Base-by-base conservation (phyloP, 2,888 invertebrate genomes). In the Drosophila lacicola region DNA sequence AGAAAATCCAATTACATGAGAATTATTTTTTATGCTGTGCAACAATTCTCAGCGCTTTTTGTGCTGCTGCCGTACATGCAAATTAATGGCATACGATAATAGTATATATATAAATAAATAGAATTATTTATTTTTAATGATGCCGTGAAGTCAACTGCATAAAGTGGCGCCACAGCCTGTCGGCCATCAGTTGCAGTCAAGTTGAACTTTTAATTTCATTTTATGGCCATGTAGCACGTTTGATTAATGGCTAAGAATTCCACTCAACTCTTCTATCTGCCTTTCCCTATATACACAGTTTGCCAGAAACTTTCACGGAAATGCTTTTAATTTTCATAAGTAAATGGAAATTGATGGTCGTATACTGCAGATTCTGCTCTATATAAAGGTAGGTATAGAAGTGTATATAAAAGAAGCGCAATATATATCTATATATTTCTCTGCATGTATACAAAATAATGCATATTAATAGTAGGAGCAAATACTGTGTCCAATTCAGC, bases 301-400 rank as follows among this genome's bases (percentile, higher is more conserved):
- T 11, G 47, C 53, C 41, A 19, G 39, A 19, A 14, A 50, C 42
- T 73, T 66, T 50, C 46, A 45, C 45, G 58, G 64, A 75, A 71
- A 79, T 68, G 76, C 76, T 73, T 79, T 79, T 68, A 79, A 72
- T 79, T 75, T 74, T 70, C 70, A 78, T 71, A 74, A 78, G 70
- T 68, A 66, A 75, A 78, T 66, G 69, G 65, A 75, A 75, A 70
- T 79, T 65, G 70, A 76, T 73, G 70, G 62, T 47, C 58, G 49
- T 33, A 47, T 42, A 41, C 41, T 19, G 29, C 50, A 55, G 25
- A 37, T 39, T 14, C 11, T 14, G n/a, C 14, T 29, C 8, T 33
- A 29, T 36, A 13, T 44, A 25, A 44, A 54, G 54, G 42, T 44
- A 19, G 4, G 6, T 44, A 42, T 42, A 29, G 10, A 34, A 21